Evolutionary conservation across 1,140 invertebrate genomes (phyloP).

Genomic region (Adoxophyes honmai): DNA sequence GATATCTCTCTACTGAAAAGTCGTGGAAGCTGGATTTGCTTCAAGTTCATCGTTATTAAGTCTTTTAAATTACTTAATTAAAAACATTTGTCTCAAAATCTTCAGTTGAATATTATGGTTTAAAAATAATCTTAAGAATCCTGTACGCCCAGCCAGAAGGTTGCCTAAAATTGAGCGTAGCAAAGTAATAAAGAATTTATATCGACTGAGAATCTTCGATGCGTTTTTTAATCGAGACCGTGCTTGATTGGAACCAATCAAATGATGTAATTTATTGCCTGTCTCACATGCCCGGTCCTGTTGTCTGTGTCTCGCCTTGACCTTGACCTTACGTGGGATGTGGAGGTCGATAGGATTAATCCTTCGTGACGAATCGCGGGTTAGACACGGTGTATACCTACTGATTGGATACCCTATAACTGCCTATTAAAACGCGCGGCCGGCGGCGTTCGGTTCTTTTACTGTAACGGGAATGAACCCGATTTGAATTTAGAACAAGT

Average conservation of each 20-base stretch:
- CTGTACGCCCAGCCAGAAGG: slow-evolving; percentile 19
- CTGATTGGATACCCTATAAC: slow-evolving; percentile 53
- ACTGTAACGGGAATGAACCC: background rate
- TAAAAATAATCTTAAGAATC: too few relatives aligned
- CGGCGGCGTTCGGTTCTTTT: background rate
- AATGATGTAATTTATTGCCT: slow-evolving; percentile 62
- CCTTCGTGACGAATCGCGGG: slow-evolving; percentile 52
- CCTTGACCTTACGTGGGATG: slow-evolving; percentile 52
- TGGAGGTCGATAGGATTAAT: slow-evolving; percentile 37
- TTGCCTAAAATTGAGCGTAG: slow-evolving; percentile 36
- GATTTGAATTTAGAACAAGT: background rate
- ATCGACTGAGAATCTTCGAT: slow-evolving; percentile 29
- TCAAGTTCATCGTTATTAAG: too few relatives aligned
- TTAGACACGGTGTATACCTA: slow-evolving; percentile 43
- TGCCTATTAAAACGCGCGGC: slow-evolving; percentile 14
- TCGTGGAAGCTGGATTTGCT: too few relatives aligned
- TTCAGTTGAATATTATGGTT: too few relatives aligned
- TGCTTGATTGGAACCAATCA: slow-evolving; percentile 68
- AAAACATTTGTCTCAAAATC: too few relatives aligned
- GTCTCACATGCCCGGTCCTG: slow-evolving; percentile 34
- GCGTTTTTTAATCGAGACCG: slow-evolving; percentile 56
- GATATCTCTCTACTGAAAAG: too few relatives aligned
- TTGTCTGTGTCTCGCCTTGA: slow-evolving; percentile 28
- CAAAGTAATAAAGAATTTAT: slow-evolving; percentile 34
- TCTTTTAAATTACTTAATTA: too few relatives aligned